phyloP scores from a whole-genome alignment of 2,888 invertebrate genomes.

The Scaptomyza flava region DNA sequence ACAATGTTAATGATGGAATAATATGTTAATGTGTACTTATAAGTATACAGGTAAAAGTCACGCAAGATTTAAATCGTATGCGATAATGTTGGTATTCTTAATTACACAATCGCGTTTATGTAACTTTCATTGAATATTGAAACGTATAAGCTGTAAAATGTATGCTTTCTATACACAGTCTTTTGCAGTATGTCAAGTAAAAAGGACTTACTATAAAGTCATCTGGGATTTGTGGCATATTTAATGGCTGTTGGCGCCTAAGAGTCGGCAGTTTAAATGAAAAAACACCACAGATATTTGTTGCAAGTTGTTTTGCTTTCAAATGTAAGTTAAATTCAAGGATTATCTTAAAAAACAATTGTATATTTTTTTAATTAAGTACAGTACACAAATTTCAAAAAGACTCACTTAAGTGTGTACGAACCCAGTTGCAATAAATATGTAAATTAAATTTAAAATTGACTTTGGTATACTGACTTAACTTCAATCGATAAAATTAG shows the following conservation, averaged over 20 bases:
- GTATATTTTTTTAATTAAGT: too few species aligned
- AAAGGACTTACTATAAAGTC: background rate
- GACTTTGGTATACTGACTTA: too few species aligned
- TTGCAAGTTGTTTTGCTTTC: too few species aligned
- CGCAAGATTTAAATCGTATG: constrained; percentile 29
- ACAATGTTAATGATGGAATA: constrained; percentile 40
- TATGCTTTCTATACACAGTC: background rate
- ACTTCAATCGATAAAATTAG: too few species aligned
- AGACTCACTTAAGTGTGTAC: too few species aligned
- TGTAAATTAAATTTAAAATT: too few species aligned
- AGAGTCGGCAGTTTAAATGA: constrained; percentile 1
- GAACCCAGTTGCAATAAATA: too few species aligned
- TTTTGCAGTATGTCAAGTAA: background rate
- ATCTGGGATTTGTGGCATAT: constrained; percentile 3
- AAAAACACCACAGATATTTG: background rate
- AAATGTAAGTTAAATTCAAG: too few species aligned
- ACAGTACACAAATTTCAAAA: too few species aligned
- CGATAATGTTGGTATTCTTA: background rate
- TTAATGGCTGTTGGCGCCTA: constrained; percentile 1
- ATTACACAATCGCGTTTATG: background rate
- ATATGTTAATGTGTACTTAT: constrained; percentile 18
- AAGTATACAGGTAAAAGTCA: constrained; percentile 26
- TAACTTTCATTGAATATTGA: constrained; percentile 3
- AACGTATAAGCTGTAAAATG: constrained; percentile 1
- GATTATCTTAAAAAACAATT: too few species aligned